Evolutionary conservation across 2,113 vertebrate species (phyloP), one percentile per base, ranked within the genome.

Genomic region (Harpagus bidentatus): DNA sequence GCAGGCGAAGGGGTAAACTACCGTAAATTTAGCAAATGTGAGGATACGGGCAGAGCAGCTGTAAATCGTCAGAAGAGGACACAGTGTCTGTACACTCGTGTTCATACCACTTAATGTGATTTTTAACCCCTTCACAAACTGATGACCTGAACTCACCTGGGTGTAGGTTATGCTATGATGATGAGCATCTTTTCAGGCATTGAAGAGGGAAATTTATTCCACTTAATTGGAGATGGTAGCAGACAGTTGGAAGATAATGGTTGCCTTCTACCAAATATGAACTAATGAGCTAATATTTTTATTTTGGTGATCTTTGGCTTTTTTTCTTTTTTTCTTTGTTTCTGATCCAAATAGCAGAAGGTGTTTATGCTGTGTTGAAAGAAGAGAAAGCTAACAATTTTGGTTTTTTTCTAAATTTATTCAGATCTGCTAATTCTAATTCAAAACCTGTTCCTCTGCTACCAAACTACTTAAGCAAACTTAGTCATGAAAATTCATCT

Each of bases 401-500:
- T 2, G 13, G 3, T 0, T 5, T 13, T 69, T 47, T 48, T 6
- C 25, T 42, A 42, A 69, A 47, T 53, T 40, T 40, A 36, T 31
- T 32, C 1, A 4, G 15, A 71, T 58, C 61, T 87, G 67, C 43
- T 76, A 36, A 70, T 89, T 80, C 31, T 25, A 20, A 67, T 77
- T 79, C 77, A 38, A 52, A 45, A 23, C 55, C 65, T 26, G 8
- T 70, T 65, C 47, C 43, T 94, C 20, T 72, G 84, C 16, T 28
- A 25, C 47, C 34, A 81, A 80, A 28, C 73, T 91, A 16, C 65
- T 78, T 90, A 47, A 94, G 69, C 62, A 85, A 86, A 61, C 43
- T 73, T 88, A 66, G 82, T 52, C 53, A 82, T 93, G 95, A 82
- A 90, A 90, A 94, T 86, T 91, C 94, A 40, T 86, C 82, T 74